Evolutionary conservation across 1,140 invertebrate genomes (phyloP).

Genomic region (Drosophila virilis): DNA sequence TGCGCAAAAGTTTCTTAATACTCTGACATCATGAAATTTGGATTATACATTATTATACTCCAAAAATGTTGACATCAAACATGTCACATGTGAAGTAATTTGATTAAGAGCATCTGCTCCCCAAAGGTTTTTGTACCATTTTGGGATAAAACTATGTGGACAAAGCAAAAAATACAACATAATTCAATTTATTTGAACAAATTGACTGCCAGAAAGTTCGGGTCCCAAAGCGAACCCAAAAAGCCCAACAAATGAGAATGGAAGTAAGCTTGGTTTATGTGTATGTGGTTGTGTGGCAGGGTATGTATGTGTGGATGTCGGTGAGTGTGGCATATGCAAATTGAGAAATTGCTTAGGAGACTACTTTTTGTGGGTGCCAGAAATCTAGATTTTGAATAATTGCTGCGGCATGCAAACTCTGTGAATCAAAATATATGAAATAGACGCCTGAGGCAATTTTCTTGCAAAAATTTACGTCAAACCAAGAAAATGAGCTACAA

Average conservation of each 20-base stretch:
- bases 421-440: slow-evolving; percentile 54
- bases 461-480: background rate
- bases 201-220: slow-evolving; percentile 69
- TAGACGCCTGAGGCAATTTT: background rate
- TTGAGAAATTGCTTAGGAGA: slow-evolving; percentile 74
- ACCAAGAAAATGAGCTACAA: slow-evolving; percentile 12
- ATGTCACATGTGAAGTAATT: slow-evolving; percentile 59
- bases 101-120: slow-evolving; percentile 45
- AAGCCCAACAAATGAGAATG: slow-evolving; percentile 21
- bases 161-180: slow-evolving; percentile 37
- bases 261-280: background rate
- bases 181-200: slow-evolving; percentile 81
- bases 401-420: slow-evolving; percentile 38
- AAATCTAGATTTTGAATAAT: slow-evolving; percentile 65
- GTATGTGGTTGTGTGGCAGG: background rate
- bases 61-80: slow-evolving; percentile 43
- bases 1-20: background rate
- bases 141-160: slow-evolving; percentile 36
- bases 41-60: background rate
- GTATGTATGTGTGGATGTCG: slow-evolving; percentile 12
- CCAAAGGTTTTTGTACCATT: slow-evolving; percentile 46
- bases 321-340: slow-evolving; percentile 68
- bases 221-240: slow-evolving; percentile 41
- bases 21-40: background rate
- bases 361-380: slow-evolving; percentile 53